Evolutionary conservation across 1,140 invertebrate genomes (phyloP).

Genomic region (Colletes latitarsis): DNA sequence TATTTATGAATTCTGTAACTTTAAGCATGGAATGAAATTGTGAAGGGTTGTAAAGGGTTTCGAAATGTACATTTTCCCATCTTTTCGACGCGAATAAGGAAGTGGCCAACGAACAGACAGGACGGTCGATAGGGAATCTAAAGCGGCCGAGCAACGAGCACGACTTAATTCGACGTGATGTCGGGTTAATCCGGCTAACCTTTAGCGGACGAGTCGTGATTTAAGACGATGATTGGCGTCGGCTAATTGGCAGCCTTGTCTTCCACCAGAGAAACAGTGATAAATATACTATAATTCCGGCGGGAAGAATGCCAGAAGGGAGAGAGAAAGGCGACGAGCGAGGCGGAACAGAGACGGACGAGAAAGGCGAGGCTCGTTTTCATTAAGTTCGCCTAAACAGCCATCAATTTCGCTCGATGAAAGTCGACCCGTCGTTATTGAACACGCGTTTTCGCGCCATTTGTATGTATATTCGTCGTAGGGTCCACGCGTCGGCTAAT

Average conservation of each 20-base stretch:
- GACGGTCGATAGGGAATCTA: too few species aligned
- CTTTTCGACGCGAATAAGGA: too few species aligned
- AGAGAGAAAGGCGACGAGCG: background rate
- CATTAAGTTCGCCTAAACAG: slow-evolving; percentile 60
- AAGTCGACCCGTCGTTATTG: slow-evolving; percentile 51
- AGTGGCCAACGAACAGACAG: too few species aligned
- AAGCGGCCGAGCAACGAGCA: background rate
- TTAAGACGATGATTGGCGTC: slow-evolving; percentile 53
- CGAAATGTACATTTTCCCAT: too few species aligned
- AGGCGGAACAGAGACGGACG: slow-evolving; percentile 1
- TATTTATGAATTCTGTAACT: too few species aligned
- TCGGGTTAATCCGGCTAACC: slow-evolving; percentile 34
- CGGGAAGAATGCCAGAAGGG: background rate
- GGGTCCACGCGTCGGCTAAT: slow-evolving; percentile 59
- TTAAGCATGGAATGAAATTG: too few species aligned
- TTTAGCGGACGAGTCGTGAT: slow-evolving; percentile 43
- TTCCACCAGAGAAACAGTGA: slow-evolving; percentile 36
- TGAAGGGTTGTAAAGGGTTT: too few species aligned
- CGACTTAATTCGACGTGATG: slow-evolving; percentile 48
- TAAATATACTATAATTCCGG: slow-evolving; percentile 42
- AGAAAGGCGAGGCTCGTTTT: slow-evolving; percentile 38
- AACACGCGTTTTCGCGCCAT: slow-evolving; percentile 70
- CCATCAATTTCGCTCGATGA: slow-evolving; percentile 71
- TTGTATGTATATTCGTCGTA: slow-evolving; percentile 65
- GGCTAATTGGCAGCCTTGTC: slow-evolving; percentile 51